phyloP scores from a whole-genome alignment of 2,888 invertebrate genomes.

The Polymixis lichenea region DNA sequence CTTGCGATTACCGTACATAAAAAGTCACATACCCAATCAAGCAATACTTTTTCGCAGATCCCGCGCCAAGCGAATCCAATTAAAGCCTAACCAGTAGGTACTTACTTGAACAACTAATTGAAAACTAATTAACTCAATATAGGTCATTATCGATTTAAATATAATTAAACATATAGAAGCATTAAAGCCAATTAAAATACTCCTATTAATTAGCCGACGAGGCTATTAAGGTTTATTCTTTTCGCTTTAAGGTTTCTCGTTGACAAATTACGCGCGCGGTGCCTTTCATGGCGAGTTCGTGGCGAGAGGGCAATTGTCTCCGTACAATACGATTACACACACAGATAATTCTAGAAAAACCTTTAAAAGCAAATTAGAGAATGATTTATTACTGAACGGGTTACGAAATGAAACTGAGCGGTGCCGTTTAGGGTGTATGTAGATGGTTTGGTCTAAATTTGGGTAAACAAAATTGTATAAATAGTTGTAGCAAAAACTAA shows the following conservation, averaged over 20 bases:
- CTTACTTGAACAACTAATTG: conserved; percentile 58
- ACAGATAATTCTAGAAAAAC: conserved; percentile 88
- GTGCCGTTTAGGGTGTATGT: conserved; percentile 68
- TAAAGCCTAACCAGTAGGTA: conserved; percentile 47
- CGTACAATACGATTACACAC: conserved; percentile 87
- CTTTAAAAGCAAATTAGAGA: conserved; percentile 90
- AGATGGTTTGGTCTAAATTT: conserved; percentile 13
- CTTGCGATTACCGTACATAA: conserved; percentile 52
- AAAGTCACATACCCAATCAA: conserved; percentile 43
- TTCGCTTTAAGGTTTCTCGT: conserved; percentile 79
- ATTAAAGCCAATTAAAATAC: conserved; percentile 82
- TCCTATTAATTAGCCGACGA: conserved; percentile 84
- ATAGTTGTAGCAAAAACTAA: no score
- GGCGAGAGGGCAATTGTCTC: conserved; percentile 78
- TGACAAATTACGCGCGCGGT: conserved; percentile 87
- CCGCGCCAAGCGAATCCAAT: conserved; percentile 42
- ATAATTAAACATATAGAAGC: conserved; percentile 72
- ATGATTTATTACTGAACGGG: conserved; percentile 87
- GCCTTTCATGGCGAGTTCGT: conserved; percentile 75
- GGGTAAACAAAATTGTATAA: background rate
- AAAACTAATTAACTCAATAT: conserved; percentile 64
- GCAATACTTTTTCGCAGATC: conserved; percentile 52
- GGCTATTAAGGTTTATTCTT: conserved; percentile 82
- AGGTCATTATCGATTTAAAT: conserved; percentile 67
- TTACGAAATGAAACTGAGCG: conserved; percentile 83